Percentiles rank a stretch among this genome's conserved stretches.
These are phyloP conservation scores for Smithornis capensis DNA, from an alignment of 2,113 vertebrate genomes.

Conservation along the genomic window DNA sequence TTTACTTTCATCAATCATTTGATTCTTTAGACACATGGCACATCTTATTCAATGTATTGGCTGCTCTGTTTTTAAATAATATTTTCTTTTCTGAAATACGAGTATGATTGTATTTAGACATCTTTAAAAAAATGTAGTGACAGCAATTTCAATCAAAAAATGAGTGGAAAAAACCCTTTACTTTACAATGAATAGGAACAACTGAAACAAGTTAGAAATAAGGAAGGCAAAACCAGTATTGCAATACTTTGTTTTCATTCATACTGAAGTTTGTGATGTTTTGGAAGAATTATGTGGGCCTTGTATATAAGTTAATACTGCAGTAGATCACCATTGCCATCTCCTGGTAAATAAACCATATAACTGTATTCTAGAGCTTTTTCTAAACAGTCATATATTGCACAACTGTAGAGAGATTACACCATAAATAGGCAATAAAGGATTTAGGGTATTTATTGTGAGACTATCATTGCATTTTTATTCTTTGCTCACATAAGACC, in stretches of 20 bases:
- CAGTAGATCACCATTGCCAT: constrained; percentile 80
- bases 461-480: constrained; percentile 65
- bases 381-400: constrained; percentile 55
- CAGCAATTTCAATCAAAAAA: constrained; percentile 61
- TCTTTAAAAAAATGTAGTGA: constrained; percentile 28
- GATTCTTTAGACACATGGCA: background rate
- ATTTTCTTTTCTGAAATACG: constrained; percentile 36
- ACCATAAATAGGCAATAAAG: constrained; percentile 66
- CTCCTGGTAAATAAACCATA: constrained; percentile 73
- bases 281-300: background rate
- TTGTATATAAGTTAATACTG: background rate
- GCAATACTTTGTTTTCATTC: constrained; percentile 42
- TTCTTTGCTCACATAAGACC: constrained; percentile 65
- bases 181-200: constrained; percentile 41
- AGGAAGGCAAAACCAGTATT: constrained; percentile 38
- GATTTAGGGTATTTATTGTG: constrained; percentile 69
- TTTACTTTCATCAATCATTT: background rate
- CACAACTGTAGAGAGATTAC: constrained; percentile 52
- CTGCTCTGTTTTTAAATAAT: constrained; percentile 32
- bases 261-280: background rate
- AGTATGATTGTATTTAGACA: constrained; percentile 42
- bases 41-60: constrained; percentile 12
- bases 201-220: constrained; percentile 57
- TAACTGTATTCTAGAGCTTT: constrained; percentile 32
- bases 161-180: background rate